Base-by-base conservation (phyloP, 2,113 vertebrate genomes). In the Neotoma lepida region DNA sequence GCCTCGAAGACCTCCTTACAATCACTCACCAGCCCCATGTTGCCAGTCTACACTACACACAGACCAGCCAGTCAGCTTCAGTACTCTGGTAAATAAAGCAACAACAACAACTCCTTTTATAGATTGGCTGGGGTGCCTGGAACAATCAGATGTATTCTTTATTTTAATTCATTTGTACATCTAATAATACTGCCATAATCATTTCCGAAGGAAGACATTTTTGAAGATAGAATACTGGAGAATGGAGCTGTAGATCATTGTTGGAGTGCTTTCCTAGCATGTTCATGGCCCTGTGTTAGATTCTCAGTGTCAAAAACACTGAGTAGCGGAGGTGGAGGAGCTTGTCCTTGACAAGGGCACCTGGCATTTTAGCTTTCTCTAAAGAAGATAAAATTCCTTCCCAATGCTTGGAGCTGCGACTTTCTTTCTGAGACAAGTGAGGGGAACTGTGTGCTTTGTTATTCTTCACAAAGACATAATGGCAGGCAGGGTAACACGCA, bases 141-240 rank as follows among this genome's bases (percentile, higher is more conserved):
- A 54, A 93, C 35, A 88, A 46, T 71, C 51, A n/a, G 90, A 96
- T 41, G 2, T 41, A 88, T 33, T 74, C 82, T 73, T 93, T 95
- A 41, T 84, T 94, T 94, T 82, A 95, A 96, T 80, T 44, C 58
- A 63, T 86, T 88, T 93, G 80, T 73, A 74, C 33, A n/a, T 84
- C 39, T 44, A 35, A 89, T 74, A 63, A 94, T 73, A 74, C 4
- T 54, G 68, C 51, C 35, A 46, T 30, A 58, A 41, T 90, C 49
- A 71, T 51, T 89, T 84, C 86, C 64, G 87, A 92, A 93, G 35
- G 12, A 56, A 89, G 54, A 90, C 30, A 39, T 54, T 90, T 90
- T 63, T 64, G 87, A 96, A 95, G 94, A 94, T 26, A 94, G 90
- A 85, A 77, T 46, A 61, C 18, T 86, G 44, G 17, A 33, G 33